Percentiles rank a stretch among this genome's conserved stretches.
Conservation (phyloP, 2,888 invertebrate species). For the Sepiola atlantica region DNA sequence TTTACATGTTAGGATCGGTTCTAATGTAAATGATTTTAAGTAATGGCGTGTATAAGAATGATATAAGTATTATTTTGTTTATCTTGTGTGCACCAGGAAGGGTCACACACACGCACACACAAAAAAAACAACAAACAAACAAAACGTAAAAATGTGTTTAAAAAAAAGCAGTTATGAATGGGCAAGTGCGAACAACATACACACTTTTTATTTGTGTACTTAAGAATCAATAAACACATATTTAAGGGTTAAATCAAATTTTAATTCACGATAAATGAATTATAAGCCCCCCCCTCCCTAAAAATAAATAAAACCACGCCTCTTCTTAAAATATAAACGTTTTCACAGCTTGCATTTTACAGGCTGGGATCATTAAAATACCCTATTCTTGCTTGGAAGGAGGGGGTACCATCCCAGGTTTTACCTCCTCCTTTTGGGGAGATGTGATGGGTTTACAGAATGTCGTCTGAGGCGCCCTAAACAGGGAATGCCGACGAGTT, state of each 20-base stretch:
- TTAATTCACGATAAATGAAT: neutral
- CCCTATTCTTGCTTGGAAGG: too few species aligned
- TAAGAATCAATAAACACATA: neutral
- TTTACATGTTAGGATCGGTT: neutral
- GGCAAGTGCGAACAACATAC: neutral
- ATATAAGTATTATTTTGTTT: neutral
- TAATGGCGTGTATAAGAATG: neutral
- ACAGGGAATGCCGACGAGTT: too few species aligned
- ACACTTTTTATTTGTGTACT: neutral
- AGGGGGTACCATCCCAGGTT: too few species aligned
- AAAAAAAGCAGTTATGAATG: neutral
- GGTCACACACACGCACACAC: neutral
- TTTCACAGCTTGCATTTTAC: too few species aligned
- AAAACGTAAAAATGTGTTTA: neutral
- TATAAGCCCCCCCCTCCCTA: neutral
- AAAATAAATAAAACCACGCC: neutral
- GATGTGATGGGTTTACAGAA: too few species aligned
- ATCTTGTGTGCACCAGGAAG: neutral
- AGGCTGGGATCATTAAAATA: too few species aligned
- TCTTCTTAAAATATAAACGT: too few species aligned
- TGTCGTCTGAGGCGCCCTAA: too few species aligned
- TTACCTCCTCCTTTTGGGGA: too few species aligned
- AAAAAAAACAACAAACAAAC: neutral
- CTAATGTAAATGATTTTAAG: neutral
- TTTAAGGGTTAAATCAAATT: neutral